Conservation (phyloP, 2,888 invertebrate species). For the Melanargia galathea region DNA sequence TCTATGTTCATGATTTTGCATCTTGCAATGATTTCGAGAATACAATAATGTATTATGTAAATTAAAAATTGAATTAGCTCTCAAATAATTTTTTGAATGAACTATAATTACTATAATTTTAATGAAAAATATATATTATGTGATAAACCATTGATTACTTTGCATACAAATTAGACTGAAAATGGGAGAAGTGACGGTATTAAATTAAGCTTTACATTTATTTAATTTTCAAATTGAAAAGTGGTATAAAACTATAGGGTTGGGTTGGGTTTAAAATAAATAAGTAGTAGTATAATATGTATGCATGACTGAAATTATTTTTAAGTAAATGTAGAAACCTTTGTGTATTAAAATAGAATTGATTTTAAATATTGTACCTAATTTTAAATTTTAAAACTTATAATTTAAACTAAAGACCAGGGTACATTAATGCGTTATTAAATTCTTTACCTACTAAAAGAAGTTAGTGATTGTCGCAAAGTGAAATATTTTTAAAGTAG, state of each 20-base stretch:
- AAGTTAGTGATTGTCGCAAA: slow-evolving; percentile 21
- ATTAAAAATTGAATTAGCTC: background rate
- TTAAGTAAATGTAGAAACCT: background rate
- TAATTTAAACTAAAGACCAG: slow-evolving; percentile 20
- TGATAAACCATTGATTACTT: slow-evolving; percentile 9
- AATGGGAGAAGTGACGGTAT: background rate
- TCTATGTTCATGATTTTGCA: background rate
- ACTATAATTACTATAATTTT: slow-evolving; percentile 1
- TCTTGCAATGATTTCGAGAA: background rate
- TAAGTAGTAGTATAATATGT: slow-evolving; percentile 4
- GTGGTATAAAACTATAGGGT: background rate
- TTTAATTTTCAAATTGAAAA: background rate
- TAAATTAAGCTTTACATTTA: slow-evolving; percentile 5
- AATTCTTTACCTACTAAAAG: slow-evolving; percentile 17
- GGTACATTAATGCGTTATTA: slow-evolving; percentile 31
- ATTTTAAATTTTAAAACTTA: slow-evolving; percentile 8
- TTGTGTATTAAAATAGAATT: slow-evolving; percentile 20
- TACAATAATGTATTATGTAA: background rate
- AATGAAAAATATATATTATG: background rate
- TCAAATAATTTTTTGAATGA: background rate
- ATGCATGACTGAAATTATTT: slow-evolving; percentile 17
- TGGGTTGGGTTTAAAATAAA: background rate
- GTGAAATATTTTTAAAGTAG: slow-evolving; percentile 30
- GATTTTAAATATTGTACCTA: slow-evolving; percentile 1
- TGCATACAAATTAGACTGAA: slow-evolving; percentile 14